A percentile compares a stretch with the other conserved stretches of the same genome.
Evolutionary conservation across 1,140 invertebrate genomes (phyloP).

Genomic region (Neotoxoptera formosana): DNA sequence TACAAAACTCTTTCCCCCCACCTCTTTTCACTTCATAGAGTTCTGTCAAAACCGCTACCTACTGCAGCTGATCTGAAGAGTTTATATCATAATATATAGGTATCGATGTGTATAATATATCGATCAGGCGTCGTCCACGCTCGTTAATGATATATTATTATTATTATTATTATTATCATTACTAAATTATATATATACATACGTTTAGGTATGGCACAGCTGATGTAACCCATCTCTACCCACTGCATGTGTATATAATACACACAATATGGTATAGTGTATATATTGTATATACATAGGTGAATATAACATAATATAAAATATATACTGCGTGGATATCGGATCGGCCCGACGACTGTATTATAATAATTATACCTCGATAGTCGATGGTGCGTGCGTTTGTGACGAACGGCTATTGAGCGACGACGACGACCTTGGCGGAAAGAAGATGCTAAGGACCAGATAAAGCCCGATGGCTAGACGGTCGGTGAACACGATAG

Average conservation of each 20-base stretch:
- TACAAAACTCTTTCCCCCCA: too few species aligned
- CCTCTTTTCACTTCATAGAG: neutral
- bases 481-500: conserved; percentile 9
- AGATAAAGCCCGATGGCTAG: conserved; percentile 26
- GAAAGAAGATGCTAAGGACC: neutral
- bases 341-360: neutral
- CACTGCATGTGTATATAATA: neutral
- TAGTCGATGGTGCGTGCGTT: neutral
- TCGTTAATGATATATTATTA: too few species aligned
- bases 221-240: neutral
- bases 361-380: neutral
- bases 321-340: neutral
- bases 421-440: neutral
- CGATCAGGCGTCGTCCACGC: neutral
- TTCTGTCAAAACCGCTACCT: neutral
- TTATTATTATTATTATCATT: neutral
- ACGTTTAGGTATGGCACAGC: neutral
- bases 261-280: neutral
- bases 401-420: neutral
- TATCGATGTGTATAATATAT: neutral
- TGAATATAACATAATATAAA: neutral
- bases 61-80: neutral
- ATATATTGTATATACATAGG: neutral
- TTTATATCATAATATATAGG: neutral
- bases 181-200: neutral